Evolutionary conservation across 2,113 vertebrate genomes (phyloP).

Genomic region (Dicentrarchus labrax): DNA sequence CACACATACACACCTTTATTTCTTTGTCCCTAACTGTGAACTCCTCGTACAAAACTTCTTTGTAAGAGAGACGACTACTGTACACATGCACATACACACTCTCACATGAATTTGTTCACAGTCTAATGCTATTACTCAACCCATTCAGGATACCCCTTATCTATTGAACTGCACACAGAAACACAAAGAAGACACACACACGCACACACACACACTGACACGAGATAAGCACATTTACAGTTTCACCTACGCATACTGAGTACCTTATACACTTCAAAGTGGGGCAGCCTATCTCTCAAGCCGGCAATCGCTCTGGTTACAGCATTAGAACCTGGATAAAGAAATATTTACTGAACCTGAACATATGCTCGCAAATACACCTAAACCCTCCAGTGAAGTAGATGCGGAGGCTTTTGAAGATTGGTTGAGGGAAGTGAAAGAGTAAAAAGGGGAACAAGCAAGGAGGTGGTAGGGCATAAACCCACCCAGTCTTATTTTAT

Average conservation of each 20-base stretch:
- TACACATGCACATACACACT: conserved; percentile 34
- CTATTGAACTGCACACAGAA: conserved; percentile 65
- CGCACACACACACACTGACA: conserved; percentile 45
- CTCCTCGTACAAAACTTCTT: conserved; percentile 41
- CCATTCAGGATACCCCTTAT: conserved; percentile 64
- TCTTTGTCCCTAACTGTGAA: conserved; percentile 43
- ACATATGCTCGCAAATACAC: conserved; percentile 68
- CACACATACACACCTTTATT: conserved; percentile 7
- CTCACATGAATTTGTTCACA: conserved; percentile 54
- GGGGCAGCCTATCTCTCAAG: conserved; percentile 64
- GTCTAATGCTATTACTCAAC: conserved; percentile 68
- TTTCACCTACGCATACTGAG: conserved; percentile 70
- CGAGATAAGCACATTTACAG: conserved; percentile 79
- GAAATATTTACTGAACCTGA: conserved; percentile 70
- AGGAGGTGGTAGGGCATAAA: conserved; percentile 28
- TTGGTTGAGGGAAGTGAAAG: conserved; percentile 23
- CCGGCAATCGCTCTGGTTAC: conserved; percentile 61
- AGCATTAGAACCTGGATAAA: conserved; percentile 69
- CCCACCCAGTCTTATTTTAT: conserved; percentile 32
- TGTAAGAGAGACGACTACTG: conserved; percentile 26
- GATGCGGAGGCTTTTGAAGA: conserved; percentile 55
- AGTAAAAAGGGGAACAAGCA: conserved; percentile 6
- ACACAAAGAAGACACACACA: conserved; percentile 58
- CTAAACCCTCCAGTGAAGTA: conserved; percentile 46
- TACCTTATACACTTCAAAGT: conserved; percentile 77